Evolutionary conservation across 2,797 vertebrate species (phyloP).

Genomic region (Fundulus diaphanus): DNA sequence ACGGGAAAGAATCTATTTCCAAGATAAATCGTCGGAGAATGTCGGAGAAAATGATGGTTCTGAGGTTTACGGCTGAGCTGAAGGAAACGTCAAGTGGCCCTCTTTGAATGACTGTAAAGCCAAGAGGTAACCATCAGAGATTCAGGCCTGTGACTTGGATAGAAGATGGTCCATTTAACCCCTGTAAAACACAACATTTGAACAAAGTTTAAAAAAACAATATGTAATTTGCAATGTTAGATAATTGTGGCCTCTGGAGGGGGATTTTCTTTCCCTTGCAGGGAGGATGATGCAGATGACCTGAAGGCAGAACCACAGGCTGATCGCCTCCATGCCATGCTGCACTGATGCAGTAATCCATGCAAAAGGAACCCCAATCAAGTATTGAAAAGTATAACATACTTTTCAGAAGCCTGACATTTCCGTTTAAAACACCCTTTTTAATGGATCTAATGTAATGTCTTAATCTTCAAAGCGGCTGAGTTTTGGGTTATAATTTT

Average conservation of each 20-base stretch:
- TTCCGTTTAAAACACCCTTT: too few species aligned
- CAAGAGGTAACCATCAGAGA: slow-evolving; percentile 1
- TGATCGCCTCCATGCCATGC: too few species aligned
- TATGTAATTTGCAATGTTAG: background rate
- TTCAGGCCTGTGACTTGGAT: background rate
- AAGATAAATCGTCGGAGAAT: slow-evolving; percentile 45
- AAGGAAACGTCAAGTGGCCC: slow-evolving; percentile 23
- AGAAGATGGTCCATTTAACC: background rate
- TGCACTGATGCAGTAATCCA: too few species aligned
- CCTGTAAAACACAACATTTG: background rate
- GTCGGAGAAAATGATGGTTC: slow-evolving; percentile 32
- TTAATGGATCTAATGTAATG: too few species aligned
- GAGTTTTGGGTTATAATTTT: too few species aligned
- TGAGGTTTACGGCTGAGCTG: slow-evolving; percentile 35
- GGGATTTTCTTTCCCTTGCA: slow-evolving; percentile 5
- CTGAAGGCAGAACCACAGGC: too few species aligned
- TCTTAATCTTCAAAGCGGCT: too few species aligned
- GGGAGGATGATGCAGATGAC: too few species aligned
- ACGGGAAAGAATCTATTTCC: slow-evolving; percentile 59
- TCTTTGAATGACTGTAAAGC: background rate
- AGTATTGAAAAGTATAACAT: too few species aligned
- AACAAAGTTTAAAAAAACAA: slow-evolving; percentile 7
- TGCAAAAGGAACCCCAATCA: too few species aligned
- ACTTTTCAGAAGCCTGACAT: too few species aligned
- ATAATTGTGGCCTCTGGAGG: slow-evolving; percentile 10